Evolutionary conservation across 1,140 invertebrate genomes (phyloP).

Genomic region (Anoplolepis gracilipes): DNA sequence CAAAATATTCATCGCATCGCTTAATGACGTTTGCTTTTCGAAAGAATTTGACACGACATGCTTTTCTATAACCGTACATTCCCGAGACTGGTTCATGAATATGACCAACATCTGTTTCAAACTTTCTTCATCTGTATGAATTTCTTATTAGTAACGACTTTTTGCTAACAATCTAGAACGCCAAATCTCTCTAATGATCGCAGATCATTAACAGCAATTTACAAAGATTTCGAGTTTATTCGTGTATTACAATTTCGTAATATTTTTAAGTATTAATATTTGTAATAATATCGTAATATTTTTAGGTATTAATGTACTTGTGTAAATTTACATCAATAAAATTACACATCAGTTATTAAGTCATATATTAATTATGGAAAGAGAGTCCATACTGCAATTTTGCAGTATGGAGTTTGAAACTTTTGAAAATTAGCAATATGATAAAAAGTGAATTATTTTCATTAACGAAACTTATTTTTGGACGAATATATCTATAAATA

Average conservation of each 20-base stretch:
- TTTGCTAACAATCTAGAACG: background rate
- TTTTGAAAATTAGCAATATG: too few relatives aligned
- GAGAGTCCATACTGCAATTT: too few relatives aligned
- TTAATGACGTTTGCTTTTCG: conserved; percentile 56
- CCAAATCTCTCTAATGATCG: background rate
- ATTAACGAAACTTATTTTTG: too few relatives aligned
- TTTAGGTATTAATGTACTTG: too few relatives aligned
- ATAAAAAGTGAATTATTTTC: too few relatives aligned
- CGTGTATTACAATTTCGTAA: background rate
- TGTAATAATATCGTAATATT: too few relatives aligned
- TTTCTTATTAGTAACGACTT: background rate
- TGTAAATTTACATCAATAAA: too few relatives aligned
- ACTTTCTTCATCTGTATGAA: background rate
- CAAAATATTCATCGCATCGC: conserved; percentile 63
- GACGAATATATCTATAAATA: too few relatives aligned
- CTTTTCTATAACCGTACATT: background rate
- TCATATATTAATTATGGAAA: too few relatives aligned
- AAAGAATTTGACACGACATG: conserved; percentile 50
- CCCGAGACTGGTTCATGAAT: background rate
- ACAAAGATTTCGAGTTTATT: background rate
- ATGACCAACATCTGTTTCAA: background rate
- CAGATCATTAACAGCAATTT: background rate
- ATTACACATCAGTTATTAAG: too few relatives aligned
- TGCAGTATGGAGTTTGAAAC: too few relatives aligned
- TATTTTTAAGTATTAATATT: background rate